phyloP scores from a whole-genome alignment of 2,113 vertebrate genomes.

The Erinaceus europaeus region DNA sequence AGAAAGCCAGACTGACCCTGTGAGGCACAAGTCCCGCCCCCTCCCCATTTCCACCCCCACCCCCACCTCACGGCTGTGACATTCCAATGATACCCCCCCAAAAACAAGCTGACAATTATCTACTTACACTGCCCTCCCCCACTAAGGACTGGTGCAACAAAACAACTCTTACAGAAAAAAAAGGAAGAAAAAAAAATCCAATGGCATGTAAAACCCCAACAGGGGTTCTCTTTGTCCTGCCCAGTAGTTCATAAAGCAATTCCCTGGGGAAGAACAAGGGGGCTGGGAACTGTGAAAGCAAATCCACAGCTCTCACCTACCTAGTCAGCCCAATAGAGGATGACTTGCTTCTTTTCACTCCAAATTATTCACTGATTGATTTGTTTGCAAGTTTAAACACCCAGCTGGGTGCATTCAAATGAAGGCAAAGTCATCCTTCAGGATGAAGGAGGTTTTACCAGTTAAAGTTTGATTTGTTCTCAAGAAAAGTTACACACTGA shows the following conservation, averaged over 20 bases:
- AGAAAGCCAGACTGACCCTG: background rate
- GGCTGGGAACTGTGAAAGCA: too few relatives aligned
- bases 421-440: background rate
- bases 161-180: background rate
- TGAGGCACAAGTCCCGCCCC: background rate
- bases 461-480: background rate
- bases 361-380: background rate
- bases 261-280: too few relatives aligned
- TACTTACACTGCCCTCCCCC: background rate
- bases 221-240: background rate
- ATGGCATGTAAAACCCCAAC: background rate
- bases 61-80: background rate
- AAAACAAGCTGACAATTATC: background rate
- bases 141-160: background rate
- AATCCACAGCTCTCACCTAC: too few relatives aligned
- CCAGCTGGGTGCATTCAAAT: background rate
- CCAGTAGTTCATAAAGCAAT: background rate
- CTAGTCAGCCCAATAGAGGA: too few relatives aligned
- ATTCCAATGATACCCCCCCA: background rate
- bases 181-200: too few relatives aligned
- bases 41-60: too few relatives aligned
- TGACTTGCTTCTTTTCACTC: background rate
- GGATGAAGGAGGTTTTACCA: background rate
- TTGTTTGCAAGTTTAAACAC: background rate
- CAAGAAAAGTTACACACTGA: background rate